These are phyloP conservation scores for Eurytoma adleriae DNA, from an alignment of 2,888 invertebrate genomes.

Conservation along the genomic window DNA sequence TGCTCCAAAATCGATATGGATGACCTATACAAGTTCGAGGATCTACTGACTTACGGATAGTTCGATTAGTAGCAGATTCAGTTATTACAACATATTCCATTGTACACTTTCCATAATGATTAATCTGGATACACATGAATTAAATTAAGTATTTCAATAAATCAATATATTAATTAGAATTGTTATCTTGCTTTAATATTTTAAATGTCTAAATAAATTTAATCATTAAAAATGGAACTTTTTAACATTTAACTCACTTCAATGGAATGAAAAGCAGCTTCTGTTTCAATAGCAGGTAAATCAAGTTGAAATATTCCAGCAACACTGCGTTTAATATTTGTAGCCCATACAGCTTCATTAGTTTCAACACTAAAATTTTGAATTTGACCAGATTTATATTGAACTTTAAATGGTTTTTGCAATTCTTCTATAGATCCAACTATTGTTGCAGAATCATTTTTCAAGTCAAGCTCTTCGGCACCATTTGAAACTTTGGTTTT, in stretches of 20 bases:
- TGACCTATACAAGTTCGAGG: constrained; percentile 72
- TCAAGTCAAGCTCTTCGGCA: constrained; percentile 56
- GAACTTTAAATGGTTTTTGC: constrained; percentile 68
- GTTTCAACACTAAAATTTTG: constrained; percentile 69
- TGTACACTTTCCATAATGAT: constrained; percentile 74
- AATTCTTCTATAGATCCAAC: constrained; percentile 62
- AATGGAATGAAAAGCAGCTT: constrained; percentile 69
- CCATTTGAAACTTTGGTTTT: constrained; percentile 69
- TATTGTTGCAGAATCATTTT: constrained; percentile 57
- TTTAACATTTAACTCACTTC: constrained; percentile 64
- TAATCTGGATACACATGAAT: constrained; percentile 62
- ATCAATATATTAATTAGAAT: constrained; percentile 1
- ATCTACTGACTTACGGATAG: constrained; percentile 74
- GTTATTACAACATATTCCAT: constrained; percentile 73
- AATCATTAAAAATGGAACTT: neutral
- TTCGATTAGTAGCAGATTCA: constrained; percentile 64
- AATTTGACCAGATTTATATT: constrained; percentile 67
- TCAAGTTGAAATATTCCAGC: constrained; percentile 82
- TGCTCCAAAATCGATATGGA: constrained; percentile 71
- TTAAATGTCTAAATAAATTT: neutral
- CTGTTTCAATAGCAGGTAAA: constrained; percentile 64
- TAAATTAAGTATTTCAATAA: constrained; percentile 3
- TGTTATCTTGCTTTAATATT: neutral
- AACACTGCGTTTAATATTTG: constrained; percentile 83
- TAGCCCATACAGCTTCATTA: constrained; percentile 81